Evolutionary conservation across 2,113 vertebrate species (phyloP), one percentile per base, ranked within the genome.

Genomic region (Corvus moneduloides): DNA sequence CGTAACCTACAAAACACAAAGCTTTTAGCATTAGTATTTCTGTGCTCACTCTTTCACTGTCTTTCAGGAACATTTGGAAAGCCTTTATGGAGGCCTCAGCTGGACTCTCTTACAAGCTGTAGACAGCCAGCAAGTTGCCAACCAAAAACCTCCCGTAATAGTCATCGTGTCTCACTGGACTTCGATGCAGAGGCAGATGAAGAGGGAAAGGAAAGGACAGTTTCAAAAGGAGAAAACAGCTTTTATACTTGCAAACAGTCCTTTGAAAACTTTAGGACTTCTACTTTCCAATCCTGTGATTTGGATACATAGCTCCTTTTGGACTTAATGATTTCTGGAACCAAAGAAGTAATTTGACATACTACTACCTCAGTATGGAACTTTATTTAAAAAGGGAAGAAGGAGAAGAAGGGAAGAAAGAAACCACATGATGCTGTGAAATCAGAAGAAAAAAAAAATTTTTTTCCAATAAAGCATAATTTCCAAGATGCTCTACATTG

Each of bases 291-390:
- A 20, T 97, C 97, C 39, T 96, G 84, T 87, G 96, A 98, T 74
- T 86, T 93, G 37, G 98, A 98, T 96, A 98, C 98, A 90, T 99
- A 99, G 98, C 94, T 74, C 27, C 61, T 77, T 43, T 77, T 52
- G 74, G 71, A 62, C 54, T 58, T 67, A 46, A 43, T 84, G 84
- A 91, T 91, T 97, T 91, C 89, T 80, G 81, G 89, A 97, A 97
- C 97, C 95, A 98, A 98, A 96, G 93, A 95, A 96, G 84, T 95
- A 80, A 58, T 91, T 94, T 67, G 80, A 96, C 80, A 11, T 94
- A 96, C 98, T 99, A 99, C 99, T 99, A 99, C 99, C 99, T 99
- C 99, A 99, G 92, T 93, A 95, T 90, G 97, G 97, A 98, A 97
- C 95, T 98, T 95, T 97, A 97, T 98, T 98, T 98, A 98, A 98